Percentiles rank a stretch among this genome's conserved stretches.
Conservation (phyloP, 1,140 invertebrate species). For the Doryteuthis pealeii region DNA sequence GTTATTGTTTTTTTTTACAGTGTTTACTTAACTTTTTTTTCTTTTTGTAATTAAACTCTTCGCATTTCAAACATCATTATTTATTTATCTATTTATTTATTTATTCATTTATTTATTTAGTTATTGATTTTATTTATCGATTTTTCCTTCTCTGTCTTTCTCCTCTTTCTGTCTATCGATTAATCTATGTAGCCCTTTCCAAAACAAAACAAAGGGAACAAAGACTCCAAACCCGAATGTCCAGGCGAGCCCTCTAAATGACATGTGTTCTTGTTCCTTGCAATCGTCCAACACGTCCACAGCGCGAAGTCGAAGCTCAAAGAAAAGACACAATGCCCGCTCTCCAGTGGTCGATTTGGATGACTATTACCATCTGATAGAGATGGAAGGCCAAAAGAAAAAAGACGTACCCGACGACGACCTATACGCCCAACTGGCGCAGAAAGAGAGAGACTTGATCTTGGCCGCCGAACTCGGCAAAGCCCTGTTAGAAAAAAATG, state of each 20-base stretch:
- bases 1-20: too few relatives aligned
- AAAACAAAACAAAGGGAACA: too few relatives aligned
- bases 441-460: slow-evolving; percentile 89
- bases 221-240: too few relatives aligned
- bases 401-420: slow-evolving; percentile 65
- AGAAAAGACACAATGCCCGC: neutral
- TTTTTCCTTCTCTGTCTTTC: too few relatives aligned
- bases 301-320: neutral
- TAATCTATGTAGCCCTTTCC: too few relatives aligned
- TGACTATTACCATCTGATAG: neutral
- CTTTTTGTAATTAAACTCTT: too few relatives aligned
- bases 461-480: slow-evolving; percentile 93
- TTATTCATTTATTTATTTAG: too few relatives aligned
- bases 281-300: neutral
- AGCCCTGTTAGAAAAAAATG: slow-evolving; percentile 90
- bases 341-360: neutral
- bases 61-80: too few relatives aligned
- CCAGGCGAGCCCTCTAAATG: neutral
- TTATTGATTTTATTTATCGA: too few relatives aligned
- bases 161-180: too few relatives aligned
- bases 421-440: slow-evolving; percentile 79
- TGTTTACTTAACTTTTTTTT: too few relatives aligned
- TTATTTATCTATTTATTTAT: too few relatives aligned
- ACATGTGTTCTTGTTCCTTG: slow-evolving; percentile 1
- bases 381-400: neutral